phyloP scores from a whole-genome alignment of 2,797 vertebrate species.

The Carduelis carduelis region DNA sequence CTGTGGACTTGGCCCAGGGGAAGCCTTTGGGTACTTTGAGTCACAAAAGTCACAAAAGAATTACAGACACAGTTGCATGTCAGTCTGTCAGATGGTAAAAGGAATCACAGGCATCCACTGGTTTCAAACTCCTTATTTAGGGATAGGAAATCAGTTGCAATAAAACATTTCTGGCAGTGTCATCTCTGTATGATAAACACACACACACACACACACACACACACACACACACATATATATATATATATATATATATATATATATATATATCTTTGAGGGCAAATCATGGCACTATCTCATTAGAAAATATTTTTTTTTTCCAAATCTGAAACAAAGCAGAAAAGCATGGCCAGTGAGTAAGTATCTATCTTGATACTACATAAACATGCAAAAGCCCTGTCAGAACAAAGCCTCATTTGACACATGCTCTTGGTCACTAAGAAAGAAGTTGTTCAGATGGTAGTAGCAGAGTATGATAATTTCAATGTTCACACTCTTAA shows the following conservation, averaged over 20 bases:
- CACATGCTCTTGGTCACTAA: not conserved
- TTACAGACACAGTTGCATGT: not conserved
- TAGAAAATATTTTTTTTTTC: not conserved
- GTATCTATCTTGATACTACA: not conserved
- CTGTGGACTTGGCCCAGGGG: not conserved
- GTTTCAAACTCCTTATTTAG: not conserved
- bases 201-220: not conserved
- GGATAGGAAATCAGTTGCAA: not conserved
- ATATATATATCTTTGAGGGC: not conserved
- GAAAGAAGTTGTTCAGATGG: not conserved
- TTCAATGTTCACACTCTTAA: not conserved
- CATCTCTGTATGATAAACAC: not conserved
- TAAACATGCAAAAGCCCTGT: not conserved
- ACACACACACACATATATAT: no score
- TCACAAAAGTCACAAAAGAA: not conserved
- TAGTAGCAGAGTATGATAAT: not conserved
- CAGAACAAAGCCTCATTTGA: not conserved
- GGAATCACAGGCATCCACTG: not conserved
- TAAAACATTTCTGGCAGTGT: not conserved
- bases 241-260: fast-evolving
- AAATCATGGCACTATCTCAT: not conserved
- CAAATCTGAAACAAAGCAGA: not conserved
- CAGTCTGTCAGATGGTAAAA: not conserved
- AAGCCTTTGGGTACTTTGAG: not conserved
- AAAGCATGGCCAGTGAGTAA: not conserved